Evolutionary conservation across 2,797 vertebrate genomes (phyloP).

Genomic region (Aeoliscus strigatus): DNA sequence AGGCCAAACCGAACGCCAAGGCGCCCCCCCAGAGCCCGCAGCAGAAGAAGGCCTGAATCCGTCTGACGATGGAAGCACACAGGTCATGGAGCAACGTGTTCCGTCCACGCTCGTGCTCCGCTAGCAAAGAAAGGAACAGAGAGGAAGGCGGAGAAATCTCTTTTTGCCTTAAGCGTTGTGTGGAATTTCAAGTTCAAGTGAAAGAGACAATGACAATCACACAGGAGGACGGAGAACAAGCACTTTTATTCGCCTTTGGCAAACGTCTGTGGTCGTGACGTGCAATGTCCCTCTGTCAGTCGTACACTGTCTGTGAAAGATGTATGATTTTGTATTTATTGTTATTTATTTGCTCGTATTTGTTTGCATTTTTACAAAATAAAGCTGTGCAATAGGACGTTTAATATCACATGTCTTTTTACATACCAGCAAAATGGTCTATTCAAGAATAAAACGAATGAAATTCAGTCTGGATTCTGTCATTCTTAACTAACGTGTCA

Average conservation of each 20-base stretch:
- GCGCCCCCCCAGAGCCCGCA: conserved; percentile 22
- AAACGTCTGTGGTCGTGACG: conserved; percentile 33
- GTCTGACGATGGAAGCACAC: not conserved
- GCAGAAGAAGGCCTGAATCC: conserved; percentile 50
- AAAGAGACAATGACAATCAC: too few species aligned
- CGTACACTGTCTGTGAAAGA: conserved; percentile 31
- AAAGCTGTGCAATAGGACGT: conserved; percentile 36
- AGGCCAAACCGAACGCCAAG: conserved; percentile 50
- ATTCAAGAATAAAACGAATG: conserved; percentile 27
- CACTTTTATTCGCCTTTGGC: conserved; percentile 43
- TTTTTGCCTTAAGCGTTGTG: conserved; percentile 15
- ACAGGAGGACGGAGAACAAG: conserved; percentile 13
- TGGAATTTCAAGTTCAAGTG: not conserved
- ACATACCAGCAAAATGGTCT: conserved; percentile 31
- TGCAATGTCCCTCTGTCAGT: conserved; percentile 34
- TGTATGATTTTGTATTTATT: conserved; percentile 50
- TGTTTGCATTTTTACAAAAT: conserved; percentile 42
- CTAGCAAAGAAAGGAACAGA: too few species aligned
- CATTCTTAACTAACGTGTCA: too few species aligned
- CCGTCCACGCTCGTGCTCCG: too few species aligned
- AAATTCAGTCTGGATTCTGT: too few species aligned
- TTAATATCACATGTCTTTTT: conserved; percentile 44
- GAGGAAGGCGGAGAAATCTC: conserved; percentile 2
- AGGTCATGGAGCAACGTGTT: not conserved
- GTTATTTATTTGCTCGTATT: conserved; percentile 52